Evolutionary conservation across 1,140 invertebrate species (phyloP).

Genomic region (Gonioctena quinquepunctata): DNA sequence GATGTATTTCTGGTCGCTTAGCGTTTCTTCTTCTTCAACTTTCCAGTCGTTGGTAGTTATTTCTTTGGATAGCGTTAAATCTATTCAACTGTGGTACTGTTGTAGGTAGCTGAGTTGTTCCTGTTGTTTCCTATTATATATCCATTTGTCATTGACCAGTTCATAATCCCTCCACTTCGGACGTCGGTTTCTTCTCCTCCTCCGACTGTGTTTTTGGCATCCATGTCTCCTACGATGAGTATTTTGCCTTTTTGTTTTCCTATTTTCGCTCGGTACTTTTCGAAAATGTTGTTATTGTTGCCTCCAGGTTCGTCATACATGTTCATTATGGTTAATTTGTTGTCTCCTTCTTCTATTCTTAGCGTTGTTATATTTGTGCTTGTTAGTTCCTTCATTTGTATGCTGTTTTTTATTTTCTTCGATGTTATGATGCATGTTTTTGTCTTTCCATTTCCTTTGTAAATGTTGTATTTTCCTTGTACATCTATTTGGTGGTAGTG

Average conservation of each 20-base stretch:
- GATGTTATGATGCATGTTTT: not conserved
- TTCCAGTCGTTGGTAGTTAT: too few relatives aligned
- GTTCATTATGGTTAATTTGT: not conserved
- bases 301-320: not conserved
- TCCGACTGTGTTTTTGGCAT: not conserved
- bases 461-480: not conserved
- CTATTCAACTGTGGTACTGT: not conserved
- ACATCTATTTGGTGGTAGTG: not conserved
- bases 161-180: not conserved
- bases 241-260: not conserved
- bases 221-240: not conserved
- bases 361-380: not conserved
- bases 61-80: not conserved
- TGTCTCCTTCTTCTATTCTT: not conserved
- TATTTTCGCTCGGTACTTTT: too few relatives aligned
- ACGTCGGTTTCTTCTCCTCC: not conserved
- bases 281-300: not conserved
- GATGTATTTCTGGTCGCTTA: constrained; percentile 7
- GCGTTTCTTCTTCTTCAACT: not conserved
- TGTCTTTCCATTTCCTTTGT: not conserved
- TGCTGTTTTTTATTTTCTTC: not conserved
- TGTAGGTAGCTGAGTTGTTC: not conserved
- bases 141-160: not conserved
- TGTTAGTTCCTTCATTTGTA: not conserved
- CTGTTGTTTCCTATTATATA: not conserved